Base-by-base conservation (phyloP, 1,140 invertebrate species). In the Holotrichia oblita region DNA sequence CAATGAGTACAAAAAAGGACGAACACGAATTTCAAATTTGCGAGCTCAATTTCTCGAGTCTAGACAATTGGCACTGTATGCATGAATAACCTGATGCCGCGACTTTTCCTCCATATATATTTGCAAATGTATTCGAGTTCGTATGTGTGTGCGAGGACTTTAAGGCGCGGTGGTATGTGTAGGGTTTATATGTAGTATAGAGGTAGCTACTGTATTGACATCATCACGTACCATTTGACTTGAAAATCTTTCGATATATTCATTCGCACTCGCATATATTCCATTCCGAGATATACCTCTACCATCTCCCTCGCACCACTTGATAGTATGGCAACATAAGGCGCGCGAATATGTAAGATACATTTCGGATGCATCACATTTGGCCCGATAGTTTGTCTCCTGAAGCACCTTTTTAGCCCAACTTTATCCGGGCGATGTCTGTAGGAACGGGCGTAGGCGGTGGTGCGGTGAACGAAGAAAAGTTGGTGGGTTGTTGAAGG, bases 301-400 rank as follows among this genome's bases (percentile, higher is more conserved):
- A 3, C 12, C 81, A 83, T 83, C 81, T 82, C 77, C 76, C 69
- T 73, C 81, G 78, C 79, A 64, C 76, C 75, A 80, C 64, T 34
- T 24, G 77, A 77, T 78, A 77, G 79, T 77, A 79, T 42, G 41
- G 73, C 75, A 79, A 69, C 77, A 80, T 44, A 61, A 44, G 76
- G 76, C 64, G 78, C 80, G 77, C 78, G 81, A 83, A 84, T 84
- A 82, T 82, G 81, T 83, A 83, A 85, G 80, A 84, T 81, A 79
- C 81, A 83, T 82, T 85, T 82, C 81, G 83, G 82, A 85, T 85
- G 85, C 85, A 85, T 84, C 83, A 84, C 81, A 85, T 84, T 84
- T 82, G 82, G 81, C 82, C 80, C 79, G 81, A 82, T 85, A 84
- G 84, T 83, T 83, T 83, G 81, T 83, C 82, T 82, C 82, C 75